Evolutionary conservation across 1,140 invertebrate species (phyloP).

Genomic region (Cydia fagiglandana): DNA sequence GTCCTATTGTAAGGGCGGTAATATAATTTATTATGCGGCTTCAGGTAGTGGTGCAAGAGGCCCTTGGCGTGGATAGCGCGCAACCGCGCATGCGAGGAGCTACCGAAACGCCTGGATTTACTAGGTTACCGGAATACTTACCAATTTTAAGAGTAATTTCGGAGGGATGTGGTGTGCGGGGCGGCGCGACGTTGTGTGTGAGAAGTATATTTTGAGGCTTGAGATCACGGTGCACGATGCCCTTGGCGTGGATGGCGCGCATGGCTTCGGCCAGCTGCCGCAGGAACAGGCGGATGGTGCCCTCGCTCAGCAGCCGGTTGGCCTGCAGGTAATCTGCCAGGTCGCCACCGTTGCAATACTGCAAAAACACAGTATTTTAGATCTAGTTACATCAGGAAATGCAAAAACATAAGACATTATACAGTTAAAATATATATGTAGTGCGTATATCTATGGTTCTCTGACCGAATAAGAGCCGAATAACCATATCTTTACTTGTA

Average conservation of each 20-base stretch:
- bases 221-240: conserved; percentile 98
- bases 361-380: conserved; percentile 47
- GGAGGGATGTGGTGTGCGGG: conserved; percentile 89
- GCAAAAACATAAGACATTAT: no score
- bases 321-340: conserved; percentile 97
- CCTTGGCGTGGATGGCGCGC: conserved; percentile 97
- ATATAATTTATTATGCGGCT: no score
- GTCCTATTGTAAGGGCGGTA: no score
- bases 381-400: conserved; percentile 16
- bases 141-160: conserved; percentile 98
- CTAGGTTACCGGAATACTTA: conserved; percentile 60
- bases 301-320: conserved; percentile 96
- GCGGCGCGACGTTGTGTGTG: conserved; percentile 85
- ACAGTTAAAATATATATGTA: no score
- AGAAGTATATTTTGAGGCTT: conserved; percentile 99
- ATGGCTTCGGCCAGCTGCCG: conserved; percentile 98
- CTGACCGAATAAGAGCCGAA: no score
- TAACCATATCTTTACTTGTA: no score
- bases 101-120: no score
- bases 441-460: no score
- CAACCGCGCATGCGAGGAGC: no score
- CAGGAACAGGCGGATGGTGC: conserved; percentile 97
- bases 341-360: conserved; percentile 99
- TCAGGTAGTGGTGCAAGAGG: no score
- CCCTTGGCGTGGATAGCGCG: not conserved